Base-by-base conservation (phyloP, 2,888 invertebrate species). In the Amblyjoppa fuscipennis region DNA sequence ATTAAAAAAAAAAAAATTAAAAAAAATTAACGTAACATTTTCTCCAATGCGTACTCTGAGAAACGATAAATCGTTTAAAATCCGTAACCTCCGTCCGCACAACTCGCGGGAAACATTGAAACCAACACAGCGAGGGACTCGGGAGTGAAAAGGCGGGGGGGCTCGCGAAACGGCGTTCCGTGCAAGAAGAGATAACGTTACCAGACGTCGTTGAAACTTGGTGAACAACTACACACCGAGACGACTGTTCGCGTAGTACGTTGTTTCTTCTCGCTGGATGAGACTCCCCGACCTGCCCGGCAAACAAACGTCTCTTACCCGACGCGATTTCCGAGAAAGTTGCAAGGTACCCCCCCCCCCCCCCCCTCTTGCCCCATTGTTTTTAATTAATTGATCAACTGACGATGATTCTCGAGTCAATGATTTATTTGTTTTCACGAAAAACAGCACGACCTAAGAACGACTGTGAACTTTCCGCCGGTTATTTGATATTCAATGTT, bases 401-500 rank as follows among this genome's bases (percentile, higher is more conserved):
- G 5, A 7, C 7, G 41, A 41, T 68, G 4, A 38, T 68, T 68
- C 11, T 68, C 68, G 41, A 7, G 34, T 20, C 20, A 13, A 11
- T 3, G 13, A 13, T 13, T 9, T 9, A 38, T 38, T 38, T 9
- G 38, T 9, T 38, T 38, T 4, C 38, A 13, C 13, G 13, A 45
- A 13, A 45, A 45, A 3, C 45, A 45, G 45, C 45, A 13, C 0
- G 3, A 45, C 3, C 3, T 13, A 45, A 11, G 11, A 41, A 9
- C 9, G 11, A 45, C 13, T 45, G 13, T 13, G 13, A 45, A 45
- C 38, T 59, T 34, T 45, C 28, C n/a, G 11, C 34, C 75, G 25
- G n/a, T 61, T 31, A 77, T 53, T 77, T 76, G 28, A 41, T 59
- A 82, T 71, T 76, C 66, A 64, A 77, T 77, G 61, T 77, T 53